phyloP scores from a whole-genome alignment of 1,140 invertebrate genomes.

The Drosophila trapezifrons region DNA sequence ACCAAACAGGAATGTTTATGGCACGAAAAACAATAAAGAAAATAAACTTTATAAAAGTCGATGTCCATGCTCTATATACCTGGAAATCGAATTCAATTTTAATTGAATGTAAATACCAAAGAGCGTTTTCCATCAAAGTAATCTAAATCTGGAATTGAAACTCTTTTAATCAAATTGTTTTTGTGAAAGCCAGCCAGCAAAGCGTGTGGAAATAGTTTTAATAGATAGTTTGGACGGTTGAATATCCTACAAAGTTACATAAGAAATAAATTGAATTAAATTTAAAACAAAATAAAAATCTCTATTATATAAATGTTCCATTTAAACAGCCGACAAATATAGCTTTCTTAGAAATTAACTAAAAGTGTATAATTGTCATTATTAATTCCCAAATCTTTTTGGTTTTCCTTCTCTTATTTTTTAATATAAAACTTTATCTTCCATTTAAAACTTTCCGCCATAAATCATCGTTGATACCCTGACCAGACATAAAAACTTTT shows the following conservation, averaged over 20 bases:
- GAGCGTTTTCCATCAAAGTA: conserved; percentile 28
- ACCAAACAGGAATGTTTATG: conserved; percentile 69
- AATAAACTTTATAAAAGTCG: conserved; percentile 26
- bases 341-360: not conserved
- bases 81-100: conserved; percentile 46
- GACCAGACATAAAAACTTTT: conserved; percentile 20
- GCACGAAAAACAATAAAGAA: conserved; percentile 14
- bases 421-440: not conserved
- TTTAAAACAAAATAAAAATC: too few species aligned
- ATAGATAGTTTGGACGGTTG: not conserved
- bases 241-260: not conserved
- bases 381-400: not conserved
- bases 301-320: not conserved
- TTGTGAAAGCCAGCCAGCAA: conserved; percentile 3
- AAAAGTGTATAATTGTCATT: not conserved
- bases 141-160: conserved; percentile 21
- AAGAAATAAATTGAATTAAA: not conserved
- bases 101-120: conserved; percentile 52
- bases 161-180: conserved; percentile 37
- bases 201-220: conserved; percentile 26
- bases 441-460: conserved; percentile 15
- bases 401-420: not conserved
- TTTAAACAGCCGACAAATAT: not conserved
- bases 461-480: conserved; percentile 35
- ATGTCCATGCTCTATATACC: conserved; percentile 25